phyloP scores from a whole-genome alignment of 2,888 invertebrate species.

The Agrypnus murinus region DNA sequence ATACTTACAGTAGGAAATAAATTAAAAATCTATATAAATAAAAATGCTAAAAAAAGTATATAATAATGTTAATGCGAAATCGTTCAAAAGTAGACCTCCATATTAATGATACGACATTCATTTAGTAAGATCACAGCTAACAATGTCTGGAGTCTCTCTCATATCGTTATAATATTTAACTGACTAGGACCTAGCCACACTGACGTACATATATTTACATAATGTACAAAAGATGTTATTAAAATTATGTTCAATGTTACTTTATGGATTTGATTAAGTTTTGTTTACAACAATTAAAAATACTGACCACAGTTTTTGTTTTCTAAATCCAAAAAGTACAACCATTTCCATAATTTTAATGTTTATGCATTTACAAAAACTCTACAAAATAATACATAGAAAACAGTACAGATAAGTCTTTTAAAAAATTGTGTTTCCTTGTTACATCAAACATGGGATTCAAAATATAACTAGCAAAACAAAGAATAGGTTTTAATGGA shows the following conservation, averaged over 20 bases:
- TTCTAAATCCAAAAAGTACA: constrained; percentile 3
- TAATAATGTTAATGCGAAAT: constrained; percentile 36
- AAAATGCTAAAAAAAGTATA: constrained; percentile 38
- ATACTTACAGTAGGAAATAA: constrained; percentile 40
- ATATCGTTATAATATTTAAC: constrained; percentile 55
- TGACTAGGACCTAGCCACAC: constrained; percentile 56
- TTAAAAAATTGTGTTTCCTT: constrained; percentile 32
- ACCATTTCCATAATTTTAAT: constrained; percentile 19
- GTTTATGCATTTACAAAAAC: constrained; percentile 21
- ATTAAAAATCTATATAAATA: constrained; percentile 36
- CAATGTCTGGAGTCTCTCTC: constrained; percentile 68
- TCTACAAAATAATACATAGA: constrained; percentile 43
- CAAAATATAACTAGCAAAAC: constrained; percentile 5
- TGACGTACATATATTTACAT: constrained; percentile 59
- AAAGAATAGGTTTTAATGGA: constrained; percentile 14
- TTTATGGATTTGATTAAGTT: constrained; percentile 18
- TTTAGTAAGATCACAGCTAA: constrained; percentile 69
- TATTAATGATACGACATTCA: constrained; percentile 57
- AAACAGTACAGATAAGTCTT: constrained; percentile 31
- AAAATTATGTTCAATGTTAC: constrained; percentile 22
- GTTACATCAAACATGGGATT: constrained; percentile 41
- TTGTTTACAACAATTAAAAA: constrained; percentile 31
- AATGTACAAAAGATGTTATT: constrained; percentile 45
- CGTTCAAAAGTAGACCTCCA: constrained; percentile 54
- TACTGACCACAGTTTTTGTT: constrained; percentile 8